A percentile compares a stretch with the other conserved stretches of the same genome.
Conservation (phyloP, 2,797 vertebrate species). For the Amniataba percoides region DNA sequence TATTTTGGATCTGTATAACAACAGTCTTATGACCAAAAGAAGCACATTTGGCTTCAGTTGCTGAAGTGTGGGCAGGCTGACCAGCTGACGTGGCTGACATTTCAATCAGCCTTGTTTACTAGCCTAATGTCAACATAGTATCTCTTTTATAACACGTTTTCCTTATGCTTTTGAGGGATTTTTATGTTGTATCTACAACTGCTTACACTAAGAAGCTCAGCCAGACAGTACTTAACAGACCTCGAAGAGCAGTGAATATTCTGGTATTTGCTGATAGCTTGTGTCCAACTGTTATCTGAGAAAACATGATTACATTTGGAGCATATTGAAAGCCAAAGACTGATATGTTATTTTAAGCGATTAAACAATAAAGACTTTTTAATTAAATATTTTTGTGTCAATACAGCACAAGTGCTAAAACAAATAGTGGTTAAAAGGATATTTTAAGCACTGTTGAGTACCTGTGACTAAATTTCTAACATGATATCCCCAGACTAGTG, state of each 20-base stretch:
- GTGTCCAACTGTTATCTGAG: conserved; percentile 2
- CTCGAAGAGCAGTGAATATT: background rate
- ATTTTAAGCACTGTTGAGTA: conserved; percentile 13
- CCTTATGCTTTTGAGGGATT: background rate
- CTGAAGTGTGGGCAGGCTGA: background rate
- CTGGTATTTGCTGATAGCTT: background rate
- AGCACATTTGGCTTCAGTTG: background rate
- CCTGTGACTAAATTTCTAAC: conserved; percentile 37
- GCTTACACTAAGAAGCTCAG: background rate
- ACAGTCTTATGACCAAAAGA: background rate
- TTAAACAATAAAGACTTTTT: background rate
- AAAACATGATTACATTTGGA: conserved; percentile 1
- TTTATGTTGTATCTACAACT: background rate
- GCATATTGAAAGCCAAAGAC: background rate
- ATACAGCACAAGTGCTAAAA: background rate
- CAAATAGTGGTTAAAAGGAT: background rate
- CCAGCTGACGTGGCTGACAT: background rate
- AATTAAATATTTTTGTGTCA: background rate
- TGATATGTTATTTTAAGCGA: background rate
- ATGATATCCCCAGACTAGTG: conserved; percentile 27
- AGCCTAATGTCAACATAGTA: background rate
- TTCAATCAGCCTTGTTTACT: background rate
- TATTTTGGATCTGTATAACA: background rate
- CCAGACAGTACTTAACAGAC: background rate
- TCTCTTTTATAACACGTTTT: background rate